Evolutionary conservation across 1,140 invertebrate genomes (phyloP).

Genomic region (Conus betulinus): DNA sequence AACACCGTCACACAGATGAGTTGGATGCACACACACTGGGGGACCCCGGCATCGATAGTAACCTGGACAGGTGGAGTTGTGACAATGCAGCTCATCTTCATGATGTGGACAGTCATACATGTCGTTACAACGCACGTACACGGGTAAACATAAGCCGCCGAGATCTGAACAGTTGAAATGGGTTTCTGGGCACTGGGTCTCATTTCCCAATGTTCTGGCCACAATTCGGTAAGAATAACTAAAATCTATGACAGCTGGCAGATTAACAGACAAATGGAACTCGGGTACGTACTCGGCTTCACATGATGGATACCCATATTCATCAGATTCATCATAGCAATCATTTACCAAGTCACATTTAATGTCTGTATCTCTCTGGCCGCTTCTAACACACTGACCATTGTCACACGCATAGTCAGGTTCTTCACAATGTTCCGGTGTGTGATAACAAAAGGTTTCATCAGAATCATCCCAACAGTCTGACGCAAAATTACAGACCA

Average conservation of each 20-base stretch:
- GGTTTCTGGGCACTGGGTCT: neutral
- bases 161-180: conserved; percentile 14
- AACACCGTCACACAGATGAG: conserved; percentile 21
- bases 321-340: neutral
- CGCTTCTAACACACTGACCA: neutral
- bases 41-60: conserved; percentile 25
- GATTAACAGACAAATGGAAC: too few relatives aligned
- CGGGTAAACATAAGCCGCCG: neutral
- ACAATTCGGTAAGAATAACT: too few relatives aligned
- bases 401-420: neutral
- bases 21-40: conserved; percentile 22
- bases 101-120: conserved; percentile 5
- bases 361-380: neutral
- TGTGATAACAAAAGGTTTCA: neutral
- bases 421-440: neutral
- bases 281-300: too few relatives aligned
- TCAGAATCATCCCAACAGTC: neutral
- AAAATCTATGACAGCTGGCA: too few relatives aligned
- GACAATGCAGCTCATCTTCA: conserved; percentile 13
- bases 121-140: conserved; percentile 30
- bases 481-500: neutral
- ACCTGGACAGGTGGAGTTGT: conserved; percentile 17
- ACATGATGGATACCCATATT: neutral
- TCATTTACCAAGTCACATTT: neutral
- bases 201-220: too few relatives aligned